Base-by-base conservation (phyloP, 1,140 invertebrate genomes). In the Oryzaephilus surinamensis region DNA sequence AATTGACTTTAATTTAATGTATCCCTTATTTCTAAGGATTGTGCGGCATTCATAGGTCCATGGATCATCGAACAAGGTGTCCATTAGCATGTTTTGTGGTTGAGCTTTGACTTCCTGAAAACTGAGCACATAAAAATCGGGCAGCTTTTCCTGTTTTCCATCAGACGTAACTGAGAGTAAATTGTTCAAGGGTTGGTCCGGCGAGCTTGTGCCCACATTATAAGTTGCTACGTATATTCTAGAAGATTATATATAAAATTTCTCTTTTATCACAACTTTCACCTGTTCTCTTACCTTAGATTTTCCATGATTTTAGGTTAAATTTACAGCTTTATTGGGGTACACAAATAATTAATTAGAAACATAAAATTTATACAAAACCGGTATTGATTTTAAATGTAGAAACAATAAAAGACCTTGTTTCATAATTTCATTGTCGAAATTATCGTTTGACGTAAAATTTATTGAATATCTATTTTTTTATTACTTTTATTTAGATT, bases 81-180 rank as follows among this genome's bases (percentile, higher is more conserved):
- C 83, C 56, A 84, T 67, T 13, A 92, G 55, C 54, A 88, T 76
- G 61, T 89, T 84, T 53, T 87, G 82, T 5, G 86, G 85, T 50
- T 88, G 83, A 2, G 84, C 79, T 59, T 87, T 91, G 0, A 93
- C 81, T 70, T 94, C 89, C 70, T 94, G 88, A 38, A 92, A 67
- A n/a, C 82, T 84, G 51, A 92, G 69, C 12, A 85, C 71, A 65
- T 82, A 92, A 38, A 92, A 74, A 63, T 92, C 86, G 19, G 85
- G 82, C 47, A 83, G 52, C 10, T 57, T 75, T 70, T 26, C 71
- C 62, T 30, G 66, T 63, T 48, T 71, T 71, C 35, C 66, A 62
- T 70, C 62, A 7, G 23, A 10, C 23, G 23, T 24, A n/a, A n/a
- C n/a, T n/a, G n/a, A n/a, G 32, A 67, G 69, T 38, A 87, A 64